A percentile compares a stretch with the other conserved stretches of the same genome.
Conservation (phyloP, 2,888 invertebrate species). For the Perdita meconis region DNA sequence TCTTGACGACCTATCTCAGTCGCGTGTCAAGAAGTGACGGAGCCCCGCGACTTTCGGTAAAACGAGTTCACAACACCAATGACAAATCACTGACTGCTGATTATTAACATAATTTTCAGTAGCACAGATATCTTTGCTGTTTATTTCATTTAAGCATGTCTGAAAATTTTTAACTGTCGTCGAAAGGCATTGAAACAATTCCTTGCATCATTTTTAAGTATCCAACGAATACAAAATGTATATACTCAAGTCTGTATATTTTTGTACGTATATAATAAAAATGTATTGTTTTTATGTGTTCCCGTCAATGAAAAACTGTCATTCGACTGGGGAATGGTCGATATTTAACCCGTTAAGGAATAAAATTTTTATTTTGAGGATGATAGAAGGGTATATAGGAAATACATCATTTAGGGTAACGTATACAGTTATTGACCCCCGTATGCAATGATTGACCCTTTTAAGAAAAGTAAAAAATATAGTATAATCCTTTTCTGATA, state of each 20-base stretch:
- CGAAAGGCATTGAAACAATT: too few species aligned
- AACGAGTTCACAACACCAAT: background rate
- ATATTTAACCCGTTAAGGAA: background rate
- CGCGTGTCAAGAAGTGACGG: slow-evolving; percentile 46
- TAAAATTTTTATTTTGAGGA: background rate
- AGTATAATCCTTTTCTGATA: too few species aligned
- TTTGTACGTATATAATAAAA: slow-evolving; percentile 44
- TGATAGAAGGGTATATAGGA: background rate
- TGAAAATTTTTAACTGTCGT: background rate
- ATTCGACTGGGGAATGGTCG: background rate
- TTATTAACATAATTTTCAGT: too few species aligned
- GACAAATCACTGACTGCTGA: too few species aligned
- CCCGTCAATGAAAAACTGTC: background rate
- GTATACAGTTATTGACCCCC: too few species aligned
- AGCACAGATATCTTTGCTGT: background rate
- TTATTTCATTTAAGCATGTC: background rate
- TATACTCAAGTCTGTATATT: slow-evolving; percentile 19
- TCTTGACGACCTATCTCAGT: slow-evolving; percentile 71
- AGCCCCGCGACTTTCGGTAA: slow-evolving; percentile 16
- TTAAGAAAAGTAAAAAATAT: too few species aligned
- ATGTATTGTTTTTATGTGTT: slow-evolving; percentile 14
- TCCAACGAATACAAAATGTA: background rate
- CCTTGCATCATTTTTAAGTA: background rate
- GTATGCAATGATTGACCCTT: too few species aligned
- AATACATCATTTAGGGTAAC: background rate